These are phyloP conservation scores for Sepioteuthis lessoniana DNA, from an alignment of 2,888 invertebrate genomes.

Conservation along the genomic window DNA sequence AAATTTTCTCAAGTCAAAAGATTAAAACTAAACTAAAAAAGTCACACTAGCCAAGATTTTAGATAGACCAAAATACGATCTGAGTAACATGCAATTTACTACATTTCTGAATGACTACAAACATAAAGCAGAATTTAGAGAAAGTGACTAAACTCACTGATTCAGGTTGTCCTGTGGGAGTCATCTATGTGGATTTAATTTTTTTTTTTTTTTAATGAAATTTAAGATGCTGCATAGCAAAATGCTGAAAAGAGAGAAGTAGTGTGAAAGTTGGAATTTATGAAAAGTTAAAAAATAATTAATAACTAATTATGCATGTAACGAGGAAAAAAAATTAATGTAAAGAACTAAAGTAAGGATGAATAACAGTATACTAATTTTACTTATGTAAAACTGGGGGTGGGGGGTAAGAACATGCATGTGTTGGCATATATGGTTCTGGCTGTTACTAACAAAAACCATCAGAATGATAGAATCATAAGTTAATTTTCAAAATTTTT, in stretches of 20 bases:
- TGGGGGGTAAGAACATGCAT: no score
- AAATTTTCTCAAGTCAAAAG: no score
- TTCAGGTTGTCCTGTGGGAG: slow-evolving; percentile 47
- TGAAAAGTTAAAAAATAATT: neutral
- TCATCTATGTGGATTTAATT: slow-evolving; percentile 39
- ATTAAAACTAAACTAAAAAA: no score
- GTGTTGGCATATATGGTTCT: no score
- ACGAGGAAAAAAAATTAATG: neutral
- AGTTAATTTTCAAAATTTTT: no score
- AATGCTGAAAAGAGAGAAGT: slow-evolving; percentile 39
- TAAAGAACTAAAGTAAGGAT: neutral
- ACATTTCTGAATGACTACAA: neutral
- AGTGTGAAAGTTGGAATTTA: neutral
- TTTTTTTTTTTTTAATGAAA: neutral
- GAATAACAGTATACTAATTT: no score
- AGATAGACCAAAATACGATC: neutral
- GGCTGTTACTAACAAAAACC: no score
- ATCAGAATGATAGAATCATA: no score
- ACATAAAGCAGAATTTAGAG: neutral
- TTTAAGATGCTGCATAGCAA: slow-evolving; percentile 44
- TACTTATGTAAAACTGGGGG: no score
- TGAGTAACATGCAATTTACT: neutral
- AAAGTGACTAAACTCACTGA: slow-evolving; percentile 36
- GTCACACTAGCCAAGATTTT: no score
- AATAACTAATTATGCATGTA: neutral